These are phyloP conservation scores for Frankliniella intonsa DNA, from an alignment of 2,888 invertebrate species.

Conservation along the genomic window DNA sequence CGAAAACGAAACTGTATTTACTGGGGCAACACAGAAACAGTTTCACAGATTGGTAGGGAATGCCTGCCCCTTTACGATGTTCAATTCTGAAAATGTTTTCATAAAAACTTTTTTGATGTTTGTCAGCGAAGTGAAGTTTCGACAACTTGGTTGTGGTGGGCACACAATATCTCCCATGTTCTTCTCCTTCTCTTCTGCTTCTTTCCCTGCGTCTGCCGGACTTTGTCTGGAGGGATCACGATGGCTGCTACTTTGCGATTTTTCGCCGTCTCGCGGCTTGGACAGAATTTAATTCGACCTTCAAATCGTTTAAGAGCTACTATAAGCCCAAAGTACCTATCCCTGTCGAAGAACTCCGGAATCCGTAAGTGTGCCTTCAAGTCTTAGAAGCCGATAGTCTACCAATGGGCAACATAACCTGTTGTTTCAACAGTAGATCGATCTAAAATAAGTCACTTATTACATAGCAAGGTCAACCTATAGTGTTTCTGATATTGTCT, in stretches of 20 bases:
- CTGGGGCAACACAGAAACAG: too few relatives aligned
- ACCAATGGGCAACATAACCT: neutral
- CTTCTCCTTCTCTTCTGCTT: neutral
- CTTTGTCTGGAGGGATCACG: neutral
- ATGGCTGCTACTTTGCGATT: neutral
- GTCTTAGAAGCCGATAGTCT: neutral
- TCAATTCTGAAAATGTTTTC: too few relatives aligned
- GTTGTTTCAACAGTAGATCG: neutral
- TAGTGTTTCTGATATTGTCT: too few relatives aligned
- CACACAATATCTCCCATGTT: too few relatives aligned
- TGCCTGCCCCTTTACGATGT: too few relatives aligned
- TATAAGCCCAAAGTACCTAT: neutral
- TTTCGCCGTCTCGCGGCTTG: conserved; percentile 14
- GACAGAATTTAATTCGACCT: neutral
- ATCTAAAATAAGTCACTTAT: too few relatives aligned
- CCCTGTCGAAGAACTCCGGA: neutral
- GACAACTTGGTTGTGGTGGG: too few relatives aligned
- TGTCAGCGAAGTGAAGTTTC: too few relatives aligned
- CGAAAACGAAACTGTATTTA: too few relatives aligned
- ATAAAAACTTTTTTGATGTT: too few relatives aligned
- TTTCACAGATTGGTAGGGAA: too few relatives aligned
- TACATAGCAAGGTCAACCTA: too few relatives aligned
- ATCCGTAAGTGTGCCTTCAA: neutral
- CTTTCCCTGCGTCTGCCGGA: neutral
- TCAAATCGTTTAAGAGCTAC: neutral